Conservation (phyloP, 2,888 invertebrate species). For the Pharmacophagus antenor region DNA sequence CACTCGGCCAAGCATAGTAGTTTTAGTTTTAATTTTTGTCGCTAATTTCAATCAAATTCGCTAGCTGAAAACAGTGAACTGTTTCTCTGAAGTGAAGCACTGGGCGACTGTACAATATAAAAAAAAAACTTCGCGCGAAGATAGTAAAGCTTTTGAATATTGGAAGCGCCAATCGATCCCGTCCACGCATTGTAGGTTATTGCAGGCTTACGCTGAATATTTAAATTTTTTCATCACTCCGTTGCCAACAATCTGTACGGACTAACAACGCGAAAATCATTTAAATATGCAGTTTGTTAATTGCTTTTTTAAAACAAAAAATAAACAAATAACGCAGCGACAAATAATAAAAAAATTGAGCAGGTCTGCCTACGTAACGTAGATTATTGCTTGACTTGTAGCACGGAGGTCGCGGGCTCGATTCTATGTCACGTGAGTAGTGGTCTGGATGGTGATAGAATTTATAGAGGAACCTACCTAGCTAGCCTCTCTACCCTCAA, state of each 20-base stretch:
- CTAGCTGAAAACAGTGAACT: too few relatives aligned
- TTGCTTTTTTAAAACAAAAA: not conserved
- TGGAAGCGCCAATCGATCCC: not conserved
- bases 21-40: too few relatives aligned
- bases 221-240: constrained; percentile 12
- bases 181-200: not conserved
- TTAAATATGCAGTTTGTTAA: not conserved
- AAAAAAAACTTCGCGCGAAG: not conserved
- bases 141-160: not conserved
- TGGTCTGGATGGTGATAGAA: too few relatives aligned
- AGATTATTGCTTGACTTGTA: too few relatives aligned
- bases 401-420: too few relatives aligned
- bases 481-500: too few relatives aligned
- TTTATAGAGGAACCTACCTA: too few relatives aligned
- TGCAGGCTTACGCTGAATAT: constrained; percentile 1
- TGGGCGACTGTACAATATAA: not conserved
- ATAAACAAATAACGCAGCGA: not conserved
- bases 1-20: too few relatives aligned
- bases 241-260: not conserved
- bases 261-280: not conserved
- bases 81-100: too few relatives aligned
- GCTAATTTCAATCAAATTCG: too few relatives aligned
- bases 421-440: too few relatives aligned
- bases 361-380: not conserved
- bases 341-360: not conserved